Base-by-base conservation (phyloP, 2,113 vertebrate genomes). In the Ophiodon elongatus region DNA sequence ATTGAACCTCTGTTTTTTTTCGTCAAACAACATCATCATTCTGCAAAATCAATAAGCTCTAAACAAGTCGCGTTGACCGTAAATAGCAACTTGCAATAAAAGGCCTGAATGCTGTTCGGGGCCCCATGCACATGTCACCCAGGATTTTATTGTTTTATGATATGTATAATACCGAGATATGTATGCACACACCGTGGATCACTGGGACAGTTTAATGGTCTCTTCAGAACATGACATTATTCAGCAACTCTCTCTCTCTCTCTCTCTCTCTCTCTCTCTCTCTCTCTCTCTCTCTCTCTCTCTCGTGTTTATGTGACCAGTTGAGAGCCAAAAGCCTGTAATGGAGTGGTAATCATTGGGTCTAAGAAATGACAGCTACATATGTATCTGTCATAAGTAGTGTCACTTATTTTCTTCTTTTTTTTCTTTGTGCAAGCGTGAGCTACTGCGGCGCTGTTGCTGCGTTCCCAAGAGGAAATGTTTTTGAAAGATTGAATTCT, bases 31-130 rank as follows among this genome's bases (percentile, higher is more conserved):
- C 78, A 73, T 77, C 77, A 85, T 85, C 78, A 69, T 67, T 82
- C 83, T 63, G 41, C 64, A 59, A 77, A 91, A 92, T 90, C 88
- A 92, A 90, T 91, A 86, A 10, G 27, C 76, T 25, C 72, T 80
- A 79, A 87, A 88, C 72, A 84, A 90, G 73, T 82, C 73, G n/a
- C 15, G 43, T 27, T 59, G 50, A 63, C 67, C 63, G 45, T 88
- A 86, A 85, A 91, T 75, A 70, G 66, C 37, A 66, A 75, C 54
- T 39, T 23, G 66, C 76, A 78, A 86, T 89, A 84, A 90, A 87
- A 73, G 19, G 52, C 47, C 8, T 25, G 45, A 60, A 21, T 5
- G 54, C 31, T 17, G 59, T 27, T 63, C 29, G 8, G 8, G 10
- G 29, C 64, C 33, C 60, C 25, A 4, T 8, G 37, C 66, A 71